Conservation (phyloP, 23 tunicate genomes). For the Corella eumyota region DNA sequence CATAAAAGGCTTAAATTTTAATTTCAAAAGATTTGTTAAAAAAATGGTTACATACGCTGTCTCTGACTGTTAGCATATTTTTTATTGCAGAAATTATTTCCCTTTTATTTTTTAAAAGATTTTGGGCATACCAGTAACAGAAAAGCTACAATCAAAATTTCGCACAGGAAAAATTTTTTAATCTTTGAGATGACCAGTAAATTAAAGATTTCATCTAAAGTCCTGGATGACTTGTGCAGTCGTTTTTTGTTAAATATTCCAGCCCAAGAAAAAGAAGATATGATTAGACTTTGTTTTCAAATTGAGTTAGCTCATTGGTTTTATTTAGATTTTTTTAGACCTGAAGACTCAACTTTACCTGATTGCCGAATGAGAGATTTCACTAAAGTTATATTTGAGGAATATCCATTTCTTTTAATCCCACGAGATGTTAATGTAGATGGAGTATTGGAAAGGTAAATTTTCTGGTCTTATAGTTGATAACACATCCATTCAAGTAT, state of each 20-base stretch:
- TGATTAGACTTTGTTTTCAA: slow-evolving; percentile 85
- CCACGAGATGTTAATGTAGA: slow-evolving; percentile 53
- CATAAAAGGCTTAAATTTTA: too few relatives aligned
- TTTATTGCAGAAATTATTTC: too few relatives aligned
- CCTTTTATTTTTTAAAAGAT: too few relatives aligned
- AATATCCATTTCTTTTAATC: slow-evolving; percentile 75
- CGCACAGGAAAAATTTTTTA: too few relatives aligned
- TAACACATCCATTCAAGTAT: too few relatives aligned
- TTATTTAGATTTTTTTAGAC: slow-evolving; percentile 78
- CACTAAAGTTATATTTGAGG: slow-evolving; percentile 56
- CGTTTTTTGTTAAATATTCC: slow-evolving; percentile 92
- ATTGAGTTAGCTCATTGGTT: slow-evolving; percentile 97
- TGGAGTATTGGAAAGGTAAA: slow-evolving; percentile 40
- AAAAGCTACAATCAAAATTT: too few relatives aligned
- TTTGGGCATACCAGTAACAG: too few relatives aligned
- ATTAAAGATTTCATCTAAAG: slow-evolving; percentile 19
- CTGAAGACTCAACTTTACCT: slow-evolving; percentile 55
- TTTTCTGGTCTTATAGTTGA: too few relatives aligned
- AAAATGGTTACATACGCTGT: too few relatives aligned
- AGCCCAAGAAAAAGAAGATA: slow-evolving; percentile 51
- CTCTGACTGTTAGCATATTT: too few relatives aligned
- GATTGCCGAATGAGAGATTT: slow-evolving; percentile 80
- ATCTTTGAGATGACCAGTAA: slow-evolving; percentile 1
- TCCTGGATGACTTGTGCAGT: slow-evolving; percentile 88
- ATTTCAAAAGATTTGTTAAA: too few relatives aligned